These are phyloP conservation scores for Trematomus bernacchii DNA, from an alignment of 2,797 vertebrate genomes.

Conservation along the genomic window DNA sequence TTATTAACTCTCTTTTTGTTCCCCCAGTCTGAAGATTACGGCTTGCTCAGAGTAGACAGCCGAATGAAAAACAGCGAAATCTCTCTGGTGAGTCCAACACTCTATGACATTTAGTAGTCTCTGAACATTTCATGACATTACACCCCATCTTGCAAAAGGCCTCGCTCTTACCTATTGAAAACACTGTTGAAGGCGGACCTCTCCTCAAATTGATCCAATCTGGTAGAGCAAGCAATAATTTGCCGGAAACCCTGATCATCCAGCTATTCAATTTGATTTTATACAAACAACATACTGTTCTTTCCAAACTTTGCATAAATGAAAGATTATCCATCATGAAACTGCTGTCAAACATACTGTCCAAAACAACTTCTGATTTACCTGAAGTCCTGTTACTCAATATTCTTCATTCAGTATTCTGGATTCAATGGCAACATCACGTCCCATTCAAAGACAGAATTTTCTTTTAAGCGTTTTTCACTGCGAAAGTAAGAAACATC, in stretches of 20 bases:
- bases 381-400: conserved; percentile 11
- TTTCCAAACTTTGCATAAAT: not conserved
- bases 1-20: conserved; percentile 5
- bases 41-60: conserved; percentile 72
- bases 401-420: not conserved
- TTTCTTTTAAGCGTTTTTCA: not conserved
- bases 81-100: conserved; percentile 72
- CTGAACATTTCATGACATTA: too few relatives aligned
- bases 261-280: not conserved
- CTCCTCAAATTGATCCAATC: not conserved
- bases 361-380: conserved; percentile 1
- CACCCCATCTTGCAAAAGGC: not conserved
- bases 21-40: conserved; percentile 74
- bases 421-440: not conserved
- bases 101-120: too few relatives aligned
- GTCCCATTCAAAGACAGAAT: not conserved
- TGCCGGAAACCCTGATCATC: too few relatives aligned
- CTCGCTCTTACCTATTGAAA: not conserved
- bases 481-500: not conserved
- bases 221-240: not conserved
- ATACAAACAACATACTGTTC: not conserved
- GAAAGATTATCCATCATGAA: not conserved
- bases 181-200: not conserved
- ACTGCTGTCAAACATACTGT: conserved; percentile 1
- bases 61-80: conserved; percentile 72